Base-by-base conservation (phyloP, 2,113 vertebrate genomes). In the Oreochromis niloticus region DNA sequence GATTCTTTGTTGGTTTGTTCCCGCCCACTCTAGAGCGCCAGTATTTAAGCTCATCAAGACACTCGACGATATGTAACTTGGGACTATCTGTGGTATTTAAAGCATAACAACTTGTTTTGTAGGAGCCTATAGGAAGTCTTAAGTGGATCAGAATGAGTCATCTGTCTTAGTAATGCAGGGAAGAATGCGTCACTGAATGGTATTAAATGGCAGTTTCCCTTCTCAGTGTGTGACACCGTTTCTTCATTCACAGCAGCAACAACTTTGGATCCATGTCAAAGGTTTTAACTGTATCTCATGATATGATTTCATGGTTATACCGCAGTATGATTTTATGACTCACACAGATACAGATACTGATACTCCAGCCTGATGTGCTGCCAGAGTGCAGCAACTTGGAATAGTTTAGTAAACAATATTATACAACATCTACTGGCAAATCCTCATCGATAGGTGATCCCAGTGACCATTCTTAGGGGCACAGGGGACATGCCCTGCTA, bases 31-130 rank as follows among this genome's bases (percentile, higher is more conserved):
- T 36, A 39, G 81, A 16, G 43, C 43, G 83, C 85, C 82, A 90
- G 81, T 88, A 68, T 87, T 91, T 87, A 92, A 93, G 83, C 85
- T 88, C 80, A 87, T 52, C 46, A 80, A 2, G 81, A 85, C 68
- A 85, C 81, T 84, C 39, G 32, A 9, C 4, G 61, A 50, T 82
- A 83, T 83, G 46, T 90, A 80, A 90, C 16, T 30, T 14, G 2
- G n/a, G 39, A 85, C 87, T 86, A 46, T 81, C 54, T 84, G 75
- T 89, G 80, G 75, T 48, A 85, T 85, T 85, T 50, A 85, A 83
- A 80, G 14, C 59, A 73, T 82, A 48, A 52, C 84, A 6, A 5
- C 24, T 48, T 43, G 43, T 81, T 88, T 87, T 82, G 48, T 83
- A 82, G 39, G 66, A 84, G 52, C 14, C 32, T 88, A 81, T 85